Conservation (phyloP, 2,797 vertebrate genomes). For the Prionace glauca region DNA sequence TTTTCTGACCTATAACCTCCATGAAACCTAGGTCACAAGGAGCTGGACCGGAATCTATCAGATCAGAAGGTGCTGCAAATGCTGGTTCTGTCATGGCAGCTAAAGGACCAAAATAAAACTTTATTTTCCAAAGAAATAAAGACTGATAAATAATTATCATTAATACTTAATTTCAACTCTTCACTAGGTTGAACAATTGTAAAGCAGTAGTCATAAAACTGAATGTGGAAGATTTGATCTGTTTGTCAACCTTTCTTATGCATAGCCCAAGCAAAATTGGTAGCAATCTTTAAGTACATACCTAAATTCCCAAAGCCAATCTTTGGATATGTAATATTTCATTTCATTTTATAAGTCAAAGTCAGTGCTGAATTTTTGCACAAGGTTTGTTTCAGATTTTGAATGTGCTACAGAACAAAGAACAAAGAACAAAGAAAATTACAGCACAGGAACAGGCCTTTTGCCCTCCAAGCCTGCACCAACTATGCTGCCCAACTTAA, state of each 20-base stretch:
- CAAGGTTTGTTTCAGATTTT: neutral
- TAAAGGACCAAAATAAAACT: neutral
- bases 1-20: slow-evolving; percentile 59
- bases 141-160: neutral
- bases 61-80: slow-evolving; percentile 23
- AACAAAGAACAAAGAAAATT: too few species aligned
- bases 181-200: neutral
- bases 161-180: neutral
- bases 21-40: slow-evolving; percentile 53
- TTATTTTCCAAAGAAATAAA: neutral
- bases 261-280: neutral
- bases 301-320: neutral
- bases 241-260: neutral
- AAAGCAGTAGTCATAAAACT: neutral
- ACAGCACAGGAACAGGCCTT: too few species aligned
- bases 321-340: neutral
- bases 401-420: neutral
- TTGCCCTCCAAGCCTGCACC: too few species aligned
- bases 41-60: neutral
- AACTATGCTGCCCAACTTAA: too few species aligned
- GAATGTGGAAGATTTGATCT: neutral
- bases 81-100: slow-evolving; percentile 11
- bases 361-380: neutral
- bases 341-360: neutral
- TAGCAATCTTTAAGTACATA: neutral